These are phyloP conservation scores for Sinocyclocheilus anophthalmus DNA, from an alignment of 2,113 vertebrate genomes.

Conservation along the genomic window DNA sequence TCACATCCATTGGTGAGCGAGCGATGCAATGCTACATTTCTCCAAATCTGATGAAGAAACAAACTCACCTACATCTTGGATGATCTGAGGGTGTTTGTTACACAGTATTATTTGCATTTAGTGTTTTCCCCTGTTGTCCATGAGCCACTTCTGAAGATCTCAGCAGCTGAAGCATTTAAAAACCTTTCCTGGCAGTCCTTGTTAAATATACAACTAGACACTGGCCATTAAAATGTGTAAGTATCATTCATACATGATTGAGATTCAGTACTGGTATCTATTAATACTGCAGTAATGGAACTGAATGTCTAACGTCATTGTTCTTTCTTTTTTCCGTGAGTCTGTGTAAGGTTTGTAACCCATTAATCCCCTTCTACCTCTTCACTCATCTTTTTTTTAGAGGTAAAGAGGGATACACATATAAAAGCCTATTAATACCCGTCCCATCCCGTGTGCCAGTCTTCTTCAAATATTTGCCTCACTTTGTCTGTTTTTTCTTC, in stretches of 20 bases:
- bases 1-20: neutral
- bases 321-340: neutral
- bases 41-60: neutral
- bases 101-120: neutral
- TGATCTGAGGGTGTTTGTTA: neutral
- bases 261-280: neutral
- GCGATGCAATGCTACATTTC: neutral
- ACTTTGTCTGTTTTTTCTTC: neutral
- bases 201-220: too few species aligned
- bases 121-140: neutral
- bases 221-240: neutral
- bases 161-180: neutral
- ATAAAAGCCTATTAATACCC: neutral
- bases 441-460: neutral
- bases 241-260: neutral
- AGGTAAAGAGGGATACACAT: neutral
- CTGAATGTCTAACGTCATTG: neutral
- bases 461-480: conserved; percentile 30
- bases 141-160: too few species aligned
- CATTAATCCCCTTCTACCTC: neutral
- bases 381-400: conserved; percentile 4
- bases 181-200: too few species aligned
- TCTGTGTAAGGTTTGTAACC: neutral
- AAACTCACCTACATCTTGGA: neutral
- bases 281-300: neutral